Evolutionary conservation across 2,888 invertebrate genomes (phyloP).

Genomic region (Euplagia quadripunctaria): DNA sequence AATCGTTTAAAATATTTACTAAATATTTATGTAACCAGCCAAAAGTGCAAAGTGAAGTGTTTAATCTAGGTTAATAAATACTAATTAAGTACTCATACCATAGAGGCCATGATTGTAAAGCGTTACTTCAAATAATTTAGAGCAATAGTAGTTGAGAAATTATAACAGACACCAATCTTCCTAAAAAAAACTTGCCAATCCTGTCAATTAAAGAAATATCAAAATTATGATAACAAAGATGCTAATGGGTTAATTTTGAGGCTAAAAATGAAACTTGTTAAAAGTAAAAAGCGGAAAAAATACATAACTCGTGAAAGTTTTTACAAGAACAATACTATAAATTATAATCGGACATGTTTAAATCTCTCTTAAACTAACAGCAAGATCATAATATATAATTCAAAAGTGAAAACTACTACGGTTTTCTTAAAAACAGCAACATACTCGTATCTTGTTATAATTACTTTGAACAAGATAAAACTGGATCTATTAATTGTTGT

Average conservation of each 20-base stretch:
- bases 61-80: neutral
- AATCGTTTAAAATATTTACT: neutral
- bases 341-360: slow-evolving; percentile 27
- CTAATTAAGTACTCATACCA: neutral
- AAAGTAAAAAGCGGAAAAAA: slow-evolving; percentile 27
- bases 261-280: slow-evolving; percentile 1
- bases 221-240: neutral
- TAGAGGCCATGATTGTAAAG: neutral
- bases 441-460: slow-evolving; percentile 29
- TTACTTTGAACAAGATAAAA: slow-evolving; percentile 42
- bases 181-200: neutral
- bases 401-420: slow-evolving; percentile 39
- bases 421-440: slow-evolving; percentile 32
- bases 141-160: neutral
- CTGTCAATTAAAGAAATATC: neutral
- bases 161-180: neutral
- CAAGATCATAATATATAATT: slow-evolving; percentile 19
- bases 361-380: slow-evolving; percentile 35
- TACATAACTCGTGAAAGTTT: slow-evolving; percentile 21
- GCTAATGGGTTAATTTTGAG: slow-evolving; percentile 11
- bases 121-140: neutral
- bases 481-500: slow-evolving; percentile 29
- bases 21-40: neutral
- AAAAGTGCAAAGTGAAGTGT: slow-evolving; percentile 1
- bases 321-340: slow-evolving; percentile 17